These are phyloP conservation scores for Silvanus unidentatus DNA, from an alignment of 2,888 invertebrate species.

Conservation along the genomic window DNA sequence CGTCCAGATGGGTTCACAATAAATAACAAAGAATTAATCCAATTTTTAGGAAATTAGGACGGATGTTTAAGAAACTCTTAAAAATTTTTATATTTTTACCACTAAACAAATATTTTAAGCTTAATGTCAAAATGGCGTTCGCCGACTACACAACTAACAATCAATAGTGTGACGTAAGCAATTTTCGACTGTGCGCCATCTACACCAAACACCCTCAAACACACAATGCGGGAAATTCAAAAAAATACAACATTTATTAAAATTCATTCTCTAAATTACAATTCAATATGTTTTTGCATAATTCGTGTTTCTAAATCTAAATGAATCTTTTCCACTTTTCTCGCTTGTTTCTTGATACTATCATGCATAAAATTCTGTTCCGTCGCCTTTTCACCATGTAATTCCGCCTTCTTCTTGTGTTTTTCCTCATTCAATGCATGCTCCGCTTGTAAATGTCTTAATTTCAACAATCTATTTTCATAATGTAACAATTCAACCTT, in stretches of 20 bases:
- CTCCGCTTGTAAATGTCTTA: conserved; percentile 77
- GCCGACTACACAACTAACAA: conserved; percentile 44
- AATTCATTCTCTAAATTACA: conserved; percentile 48
- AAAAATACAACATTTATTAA: conserved; percentile 1
- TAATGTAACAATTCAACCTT: conserved; percentile 83
- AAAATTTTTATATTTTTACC: conserved; percentile 30
- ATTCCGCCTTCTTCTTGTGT: conserved; percentile 55
- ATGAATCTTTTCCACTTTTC: conserved; percentile 83
- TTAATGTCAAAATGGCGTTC: conserved; percentile 49
- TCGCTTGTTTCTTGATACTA: conserved; percentile 74
- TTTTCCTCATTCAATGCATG: conserved; percentile 67
- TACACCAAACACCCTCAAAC: conserved; percentile 12
- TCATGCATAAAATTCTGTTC: conserved; percentile 63
- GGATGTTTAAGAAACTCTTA: conserved; percentile 47
- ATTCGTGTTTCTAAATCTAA: conserved; percentile 72
- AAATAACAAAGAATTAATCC: conserved; percentile 45
- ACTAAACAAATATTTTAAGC: conserved; percentile 42
- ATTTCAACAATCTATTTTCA: conserved; percentile 76
- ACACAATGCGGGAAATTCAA: conserved; percentile 5
- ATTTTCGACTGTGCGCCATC: conserved; percentile 30
- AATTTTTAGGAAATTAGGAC: conserved; percentile 40
- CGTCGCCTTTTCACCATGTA: conserved; percentile 58
- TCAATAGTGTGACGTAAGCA: conserved; percentile 46
- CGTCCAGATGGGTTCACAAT: conserved; percentile 64
- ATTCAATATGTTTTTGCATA: conserved; percentile 66